Base-by-base conservation (phyloP, 2,113 vertebrate species). In the Ondatra zibethicus region DNA sequence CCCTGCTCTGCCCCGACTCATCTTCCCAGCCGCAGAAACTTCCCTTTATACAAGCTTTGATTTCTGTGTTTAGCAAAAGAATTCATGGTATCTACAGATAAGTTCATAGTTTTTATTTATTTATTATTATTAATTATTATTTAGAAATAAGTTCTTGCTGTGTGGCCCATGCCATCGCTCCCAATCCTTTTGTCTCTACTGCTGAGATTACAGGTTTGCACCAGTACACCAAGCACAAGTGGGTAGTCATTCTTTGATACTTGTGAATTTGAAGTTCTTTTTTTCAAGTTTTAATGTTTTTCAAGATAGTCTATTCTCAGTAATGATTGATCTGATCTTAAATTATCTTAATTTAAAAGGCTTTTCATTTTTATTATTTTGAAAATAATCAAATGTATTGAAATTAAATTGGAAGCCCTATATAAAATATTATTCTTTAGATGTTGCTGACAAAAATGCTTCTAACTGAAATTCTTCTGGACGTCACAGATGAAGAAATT, bases 401-500 rank as follows among this genome's bases (percentile, higher is more conserved):
- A n/a, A 77, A 90, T 19, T 89, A 6, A 72, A 33, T 91, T 95
- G 55, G 23, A 93, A 96, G 87, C 6, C 25, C 9, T 55, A 39
- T 94, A 2, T 96, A 70, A 94, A 19, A 76, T 73, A 33, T 42
- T 91, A 70, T 97, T 97, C 25, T 72, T 95, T 97, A 99, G 99
- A 99, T 99, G 99, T 95, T 99, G 93, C 97, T 99, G 98, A 99
- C 99, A 93, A 99, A 99, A 99, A 99, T 99, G 87, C 98, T 99
- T 95, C 98, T 99, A 97, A 99, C 99, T 42, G 99, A 99, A 98
- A 99, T 99, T 98, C 99, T 99, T 58, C 98, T 99, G 10, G 99
- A 99, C 98, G 99, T 99, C 91, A 99, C 99, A 87, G 99, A 99
- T 98, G 99, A 99, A 98, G 99, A 99, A 98, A 99, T 99, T 97